These are phyloP conservation scores for Natator depressus DNA, from an alignment of 2,113 vertebrate genomes.

Conservation along the genomic window DNA sequence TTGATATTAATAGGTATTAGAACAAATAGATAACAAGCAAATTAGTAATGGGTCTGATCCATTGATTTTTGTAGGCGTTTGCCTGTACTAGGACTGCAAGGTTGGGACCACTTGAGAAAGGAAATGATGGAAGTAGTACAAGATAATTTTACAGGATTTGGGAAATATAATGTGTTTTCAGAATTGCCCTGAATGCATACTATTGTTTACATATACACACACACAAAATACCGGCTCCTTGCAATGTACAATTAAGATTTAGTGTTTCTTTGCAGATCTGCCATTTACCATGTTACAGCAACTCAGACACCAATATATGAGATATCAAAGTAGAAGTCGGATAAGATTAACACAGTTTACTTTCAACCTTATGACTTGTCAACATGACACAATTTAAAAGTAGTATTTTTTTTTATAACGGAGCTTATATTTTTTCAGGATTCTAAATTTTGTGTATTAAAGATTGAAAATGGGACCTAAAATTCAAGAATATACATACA, in stretches of 20 bases:
- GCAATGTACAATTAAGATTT: background rate
- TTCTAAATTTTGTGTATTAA: background rate
- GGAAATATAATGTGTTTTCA: background rate
- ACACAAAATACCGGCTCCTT: background rate
- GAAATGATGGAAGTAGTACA: background rate
- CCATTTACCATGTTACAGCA: background rate
- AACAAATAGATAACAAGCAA: background rate
- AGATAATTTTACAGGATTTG: background rate
- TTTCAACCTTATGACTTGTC: background rate
- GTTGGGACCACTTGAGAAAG: background rate
- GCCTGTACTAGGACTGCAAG: background rate
- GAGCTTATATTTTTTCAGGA: background rate
- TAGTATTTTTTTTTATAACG: background rate
- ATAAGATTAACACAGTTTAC: background rate
- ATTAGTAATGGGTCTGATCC: background rate
- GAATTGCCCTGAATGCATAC: background rate
- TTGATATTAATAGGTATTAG: rapidly evolving
- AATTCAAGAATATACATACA: background rate
- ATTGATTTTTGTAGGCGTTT: background rate
- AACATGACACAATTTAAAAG: background rate
- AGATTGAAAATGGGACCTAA: background rate
- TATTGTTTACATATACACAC: background rate
- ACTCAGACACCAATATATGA: background rate
- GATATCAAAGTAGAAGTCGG: constrained; percentile 13
- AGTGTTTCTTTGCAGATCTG: constrained; percentile 4